Base-by-base conservation (phyloP, 2,113 vertebrate species). In the Notothenia coriiceps region DNA sequence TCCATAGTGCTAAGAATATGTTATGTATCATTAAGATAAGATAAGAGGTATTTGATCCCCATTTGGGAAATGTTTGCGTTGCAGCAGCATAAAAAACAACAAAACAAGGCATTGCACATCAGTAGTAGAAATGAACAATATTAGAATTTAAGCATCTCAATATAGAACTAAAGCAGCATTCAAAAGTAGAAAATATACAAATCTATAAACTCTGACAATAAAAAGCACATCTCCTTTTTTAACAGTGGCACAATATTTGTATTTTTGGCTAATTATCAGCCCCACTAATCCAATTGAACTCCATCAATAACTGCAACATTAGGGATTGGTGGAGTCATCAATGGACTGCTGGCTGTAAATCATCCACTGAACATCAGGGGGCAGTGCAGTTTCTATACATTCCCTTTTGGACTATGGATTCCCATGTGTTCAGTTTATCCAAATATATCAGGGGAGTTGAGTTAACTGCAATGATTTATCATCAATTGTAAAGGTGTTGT, bases 291-390 rank as follows among this genome's bases (percentile, higher is more conserved):
- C 29, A 8, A 56, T 67, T 25, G 52, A 56, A 63, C 74, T 54
- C 29, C 4, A 25, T 81, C 40, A 11, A 52, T 56, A 67, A 62
- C 25, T 68, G 67, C 64, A 73, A 62, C 33, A 60, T 6, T 4
- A 25, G 22, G 22, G 33, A 10, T 56, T 50, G 47, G 18, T 18
- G 17, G 20, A 33, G 22, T 71, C 56, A 17, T 62, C 25, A 11
- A 11, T 9, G 54, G 49, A 14, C 40, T 51, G 9, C 10, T 59
- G 54, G 54, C 47, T 84, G 79, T 14, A 56, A 17, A 0, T 57
- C 25, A 47, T 13, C 49, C 9, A 33, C 15, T 75, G 10, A 67
- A 65, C 79, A 86, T 5, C 59, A 86, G 91, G 64, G 82, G 89
- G 82, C 67, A 89, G 82, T 22, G 67, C 22, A 65, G 86, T 43